A percentile compares a stretch with the other conserved stretches of the same genome.
These are phyloP conservation scores for Pecten maximus DNA, from an alignment of 2,888 invertebrate genomes.

Conservation along the genomic window DNA sequence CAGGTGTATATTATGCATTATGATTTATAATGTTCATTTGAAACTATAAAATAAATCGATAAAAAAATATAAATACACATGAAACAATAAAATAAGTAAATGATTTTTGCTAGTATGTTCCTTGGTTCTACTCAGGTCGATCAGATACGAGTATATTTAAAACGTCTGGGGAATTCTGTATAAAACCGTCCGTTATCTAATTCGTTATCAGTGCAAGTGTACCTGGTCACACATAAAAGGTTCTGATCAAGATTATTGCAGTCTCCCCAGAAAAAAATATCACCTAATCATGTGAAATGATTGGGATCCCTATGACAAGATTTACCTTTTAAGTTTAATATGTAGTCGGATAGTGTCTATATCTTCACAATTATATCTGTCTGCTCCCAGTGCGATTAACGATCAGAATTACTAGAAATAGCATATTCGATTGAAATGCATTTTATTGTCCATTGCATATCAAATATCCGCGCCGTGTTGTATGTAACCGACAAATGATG, in stretches of 20 bases:
- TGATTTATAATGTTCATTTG: too few relatives aligned
- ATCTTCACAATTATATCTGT: not conserved
- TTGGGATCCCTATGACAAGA: not conserved
- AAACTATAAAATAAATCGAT: too few relatives aligned
- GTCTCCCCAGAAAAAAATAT: not conserved
- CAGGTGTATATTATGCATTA: too few relatives aligned
- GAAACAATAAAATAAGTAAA: too few relatives aligned
- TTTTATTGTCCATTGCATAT: not conserved
- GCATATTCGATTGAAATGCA: not conserved
- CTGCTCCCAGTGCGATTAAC: not conserved
- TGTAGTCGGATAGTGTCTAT: not conserved
- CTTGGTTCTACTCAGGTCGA: not conserved
- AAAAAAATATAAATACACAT: too few relatives aligned
- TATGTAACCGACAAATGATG: not conserved
- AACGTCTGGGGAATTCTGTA: too few relatives aligned
- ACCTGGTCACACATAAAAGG: not conserved
- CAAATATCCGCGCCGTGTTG: not conserved
- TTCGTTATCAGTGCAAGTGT: too few relatives aligned
- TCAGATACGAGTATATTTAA: not conserved
- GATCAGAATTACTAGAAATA: not conserved
- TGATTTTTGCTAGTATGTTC: too few relatives aligned
- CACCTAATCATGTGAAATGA: not conserved
- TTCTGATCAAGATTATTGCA: not conserved
- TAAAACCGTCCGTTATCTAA: not conserved
- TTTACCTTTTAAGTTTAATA: conserved; percentile 27